phyloP scores from a whole-genome alignment of 92 coral and sea anemone species.

The Epizoanthus ramosus region DNA sequence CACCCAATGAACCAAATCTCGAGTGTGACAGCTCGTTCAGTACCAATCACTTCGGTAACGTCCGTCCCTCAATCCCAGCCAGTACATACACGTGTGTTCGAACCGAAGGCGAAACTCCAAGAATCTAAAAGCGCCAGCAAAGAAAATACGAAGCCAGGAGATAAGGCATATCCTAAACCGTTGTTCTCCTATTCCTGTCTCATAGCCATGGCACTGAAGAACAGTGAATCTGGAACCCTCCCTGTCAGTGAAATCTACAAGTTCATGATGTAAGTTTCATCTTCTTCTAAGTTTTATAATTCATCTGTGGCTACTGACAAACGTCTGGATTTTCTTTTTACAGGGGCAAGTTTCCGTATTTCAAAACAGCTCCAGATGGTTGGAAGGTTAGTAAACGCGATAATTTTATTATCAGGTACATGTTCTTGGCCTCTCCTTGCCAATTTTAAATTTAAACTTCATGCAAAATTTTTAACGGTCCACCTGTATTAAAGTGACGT shows the following conservation, averaged over 20 bases:
- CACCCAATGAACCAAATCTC: slow-evolving; percentile 66
- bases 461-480: slow-evolving; percentile 79
- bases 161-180: slow-evolving; percentile 95
- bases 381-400: slow-evolving; percentile 86
- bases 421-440: slow-evolving; percentile 55
- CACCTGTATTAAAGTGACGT: slow-evolving; percentile 44
- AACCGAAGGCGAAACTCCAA: slow-evolving; percentile 71
- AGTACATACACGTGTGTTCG: slow-evolving; percentile 79
- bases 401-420: slow-evolving; percentile 58
- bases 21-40: slow-evolving; percentile 68
- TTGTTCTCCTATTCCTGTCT: slow-evolving; percentile 97
- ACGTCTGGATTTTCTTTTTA: slow-evolving; percentile 47
- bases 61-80: slow-evolving; percentile 74
- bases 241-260: slow-evolving; percentile 99
- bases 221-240: slow-evolving; percentile 96
- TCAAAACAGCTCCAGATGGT: slow-evolving; percentile 99
- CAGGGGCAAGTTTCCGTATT: slow-evolving; percentile 99
- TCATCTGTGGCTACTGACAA: slow-evolving; percentile 25
- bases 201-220: slow-evolving; percentile 97
- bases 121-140: slow-evolving; percentile 74
- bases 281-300: slow-evolving; percentile 14
- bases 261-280: slow-evolving; percentile 97
- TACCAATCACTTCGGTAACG: slow-evolving; percentile 60
- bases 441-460: slow-evolving; percentile 88
- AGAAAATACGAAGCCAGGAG: slow-evolving; percentile 85